Conservation (phyloP, 2,113 vertebrate species). For the Phalacrocorax carbo region DNA sequence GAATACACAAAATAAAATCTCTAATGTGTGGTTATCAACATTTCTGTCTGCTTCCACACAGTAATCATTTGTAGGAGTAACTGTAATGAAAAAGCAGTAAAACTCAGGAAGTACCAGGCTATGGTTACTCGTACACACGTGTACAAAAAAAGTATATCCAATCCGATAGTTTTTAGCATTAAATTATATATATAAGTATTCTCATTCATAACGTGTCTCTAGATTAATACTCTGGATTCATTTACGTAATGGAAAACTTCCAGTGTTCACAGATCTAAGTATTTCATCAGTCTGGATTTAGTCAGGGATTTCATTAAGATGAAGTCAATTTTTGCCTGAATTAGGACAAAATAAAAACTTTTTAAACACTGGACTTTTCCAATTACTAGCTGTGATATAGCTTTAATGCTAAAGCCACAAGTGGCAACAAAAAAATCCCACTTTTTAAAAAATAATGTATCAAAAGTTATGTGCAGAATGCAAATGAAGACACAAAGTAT, state of each 20-base stretch:
- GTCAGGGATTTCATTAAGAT: background rate
- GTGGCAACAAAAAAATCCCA: background rate
- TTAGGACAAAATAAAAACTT: background rate
- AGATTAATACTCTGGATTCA: background rate
- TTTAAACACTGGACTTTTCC: background rate
- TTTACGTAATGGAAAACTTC: background rate
- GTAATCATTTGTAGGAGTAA: background rate
- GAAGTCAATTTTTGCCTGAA: background rate
- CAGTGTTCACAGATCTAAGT: background rate
- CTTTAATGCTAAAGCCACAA: background rate
- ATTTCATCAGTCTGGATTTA: background rate
- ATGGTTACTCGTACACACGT: background rate
- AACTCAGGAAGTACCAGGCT: background rate
- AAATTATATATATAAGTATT: background rate
- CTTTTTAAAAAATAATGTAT: background rate
- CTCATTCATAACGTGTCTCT: background rate
- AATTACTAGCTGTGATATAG: background rate
- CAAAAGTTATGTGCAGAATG: background rate
- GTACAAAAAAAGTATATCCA: background rate
- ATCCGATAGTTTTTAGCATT: background rate
- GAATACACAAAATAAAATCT: background rate
- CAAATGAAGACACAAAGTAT: background rate
- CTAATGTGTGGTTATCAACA: background rate
- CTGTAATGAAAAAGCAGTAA: background rate
- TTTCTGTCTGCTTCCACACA: background rate